A percentile compares a stretch with the other conserved stretches of the same genome.
Evolutionary conservation across 2,113 vertebrate genomes (phyloP).

Genomic region (Eupsittula cactorum): DNA sequence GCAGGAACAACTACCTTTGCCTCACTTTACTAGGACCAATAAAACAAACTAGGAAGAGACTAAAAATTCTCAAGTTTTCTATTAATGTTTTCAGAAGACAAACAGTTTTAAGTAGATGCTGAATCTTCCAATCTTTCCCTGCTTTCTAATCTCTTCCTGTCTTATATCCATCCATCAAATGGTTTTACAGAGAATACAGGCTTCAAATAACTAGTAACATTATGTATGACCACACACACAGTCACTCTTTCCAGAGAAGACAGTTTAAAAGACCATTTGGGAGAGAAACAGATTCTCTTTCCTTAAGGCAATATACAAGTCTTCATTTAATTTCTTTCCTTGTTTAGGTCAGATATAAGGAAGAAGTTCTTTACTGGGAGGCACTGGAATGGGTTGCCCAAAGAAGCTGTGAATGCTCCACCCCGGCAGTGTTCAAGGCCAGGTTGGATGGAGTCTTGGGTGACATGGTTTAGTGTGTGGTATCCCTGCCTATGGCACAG

Average conservation of each 20-base stretch:
- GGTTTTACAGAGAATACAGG: neutral
- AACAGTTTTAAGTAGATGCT: neutral
- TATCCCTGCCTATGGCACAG: neutral
- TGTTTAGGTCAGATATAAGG: neutral
- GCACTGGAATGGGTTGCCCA: neutral
- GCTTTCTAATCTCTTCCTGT: neutral
- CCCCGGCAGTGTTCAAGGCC: neutral
- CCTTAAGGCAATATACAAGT: neutral
- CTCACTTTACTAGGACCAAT: neutral
- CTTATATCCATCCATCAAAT: neutral
- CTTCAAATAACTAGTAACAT: neutral
- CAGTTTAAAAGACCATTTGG: neutral
- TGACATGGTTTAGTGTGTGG: neutral
- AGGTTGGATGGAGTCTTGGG: neutral
- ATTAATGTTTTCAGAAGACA: neutral
- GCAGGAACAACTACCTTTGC: neutral
- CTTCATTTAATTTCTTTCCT: neutral
- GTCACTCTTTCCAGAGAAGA: neutral
- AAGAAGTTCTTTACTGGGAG: neutral
- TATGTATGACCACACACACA: neutral
- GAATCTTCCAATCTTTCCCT: neutral
- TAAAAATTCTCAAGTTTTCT: neutral
- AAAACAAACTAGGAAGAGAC: neutral
- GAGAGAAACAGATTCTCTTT: neutral
- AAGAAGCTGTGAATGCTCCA: neutral